Percentiles rank a stretch among this genome's conserved stretches.
phyloP scores from a whole-genome alignment of 2,888 invertebrate species.

The Artemia sp. region DNA sequence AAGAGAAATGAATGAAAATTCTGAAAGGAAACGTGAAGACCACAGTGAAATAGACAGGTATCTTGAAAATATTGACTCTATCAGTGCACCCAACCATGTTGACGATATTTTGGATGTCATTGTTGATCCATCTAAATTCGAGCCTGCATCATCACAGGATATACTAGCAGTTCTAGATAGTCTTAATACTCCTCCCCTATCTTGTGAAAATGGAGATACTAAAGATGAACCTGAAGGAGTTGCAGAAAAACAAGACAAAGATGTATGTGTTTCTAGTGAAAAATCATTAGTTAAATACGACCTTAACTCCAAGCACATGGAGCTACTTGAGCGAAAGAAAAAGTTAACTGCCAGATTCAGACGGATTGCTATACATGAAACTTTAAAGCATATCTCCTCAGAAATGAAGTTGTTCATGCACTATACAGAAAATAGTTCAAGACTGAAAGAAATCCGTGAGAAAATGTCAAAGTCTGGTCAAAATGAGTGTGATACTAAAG shows the following conservation, averaged over 20 bases:
- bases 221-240: neutral
- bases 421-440: neutral
- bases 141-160: neutral
- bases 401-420: neutral
- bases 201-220: neutral
- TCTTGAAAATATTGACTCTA: neutral
- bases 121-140: slow-evolving; percentile 45
- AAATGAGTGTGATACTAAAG: neutral
- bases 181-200: neutral
- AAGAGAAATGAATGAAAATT: neutral
- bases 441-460: slow-evolving; percentile 3
- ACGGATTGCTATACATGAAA: neutral
- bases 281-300: neutral
- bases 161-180: slow-evolving; percentile 17
- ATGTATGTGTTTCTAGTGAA: neutral
- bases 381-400: neutral
- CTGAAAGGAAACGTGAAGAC: neutral
- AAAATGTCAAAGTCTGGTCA: neutral
- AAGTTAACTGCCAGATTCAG: neutral
- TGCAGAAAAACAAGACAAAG: neutral
- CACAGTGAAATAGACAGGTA: neutral
- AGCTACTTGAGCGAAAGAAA: slow-evolving; percentile 4
- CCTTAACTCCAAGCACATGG: neutral
- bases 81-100: slow-evolving; percentile 28
- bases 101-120: slow-evolving; percentile 56